These are phyloP conservation scores for Sinella curviseta DNA, from an alignment of 1,140 invertebrate genomes.

Conservation along the genomic window DNA sequence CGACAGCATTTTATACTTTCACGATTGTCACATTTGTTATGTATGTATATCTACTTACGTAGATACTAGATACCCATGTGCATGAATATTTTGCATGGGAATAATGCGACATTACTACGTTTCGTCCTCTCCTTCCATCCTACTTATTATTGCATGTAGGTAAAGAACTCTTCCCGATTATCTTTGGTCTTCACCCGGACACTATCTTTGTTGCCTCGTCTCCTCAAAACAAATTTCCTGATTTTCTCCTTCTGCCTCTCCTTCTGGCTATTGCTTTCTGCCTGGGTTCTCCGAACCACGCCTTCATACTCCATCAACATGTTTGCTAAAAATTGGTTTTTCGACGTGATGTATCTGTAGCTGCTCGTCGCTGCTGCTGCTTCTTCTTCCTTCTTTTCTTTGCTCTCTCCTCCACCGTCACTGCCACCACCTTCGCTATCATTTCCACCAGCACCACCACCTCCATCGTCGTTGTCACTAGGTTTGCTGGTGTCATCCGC, in stretches of 20 bases:
- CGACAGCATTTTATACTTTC: no score
- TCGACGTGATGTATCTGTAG: neutral
- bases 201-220: neutral
- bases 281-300: neutral
- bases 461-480: neutral
- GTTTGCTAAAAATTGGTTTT: slow-evolving; percentile 6
- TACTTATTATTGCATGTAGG: neutral
- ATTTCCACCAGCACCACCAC: neutral
- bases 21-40: no score
- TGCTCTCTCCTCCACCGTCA: neutral
- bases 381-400: no score
- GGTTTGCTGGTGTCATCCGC: neutral
- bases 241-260: neutral
- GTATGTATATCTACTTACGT: no score
- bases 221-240: neutral
- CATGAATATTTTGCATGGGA: no score
- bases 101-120: no score
- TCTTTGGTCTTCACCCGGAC: neutral
- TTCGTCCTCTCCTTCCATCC: no score
- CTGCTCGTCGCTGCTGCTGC: neutral
- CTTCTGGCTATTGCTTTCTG: neutral
- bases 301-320: slow-evolving; percentile 16
- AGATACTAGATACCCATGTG: no score
- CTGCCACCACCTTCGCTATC: neutral
- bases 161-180: neutral